Evolutionary conservation across 1,140 invertebrate species (phyloP), one percentile per base, ranked within the genome.

Genomic region (Scaptomyza pallida): DNA sequence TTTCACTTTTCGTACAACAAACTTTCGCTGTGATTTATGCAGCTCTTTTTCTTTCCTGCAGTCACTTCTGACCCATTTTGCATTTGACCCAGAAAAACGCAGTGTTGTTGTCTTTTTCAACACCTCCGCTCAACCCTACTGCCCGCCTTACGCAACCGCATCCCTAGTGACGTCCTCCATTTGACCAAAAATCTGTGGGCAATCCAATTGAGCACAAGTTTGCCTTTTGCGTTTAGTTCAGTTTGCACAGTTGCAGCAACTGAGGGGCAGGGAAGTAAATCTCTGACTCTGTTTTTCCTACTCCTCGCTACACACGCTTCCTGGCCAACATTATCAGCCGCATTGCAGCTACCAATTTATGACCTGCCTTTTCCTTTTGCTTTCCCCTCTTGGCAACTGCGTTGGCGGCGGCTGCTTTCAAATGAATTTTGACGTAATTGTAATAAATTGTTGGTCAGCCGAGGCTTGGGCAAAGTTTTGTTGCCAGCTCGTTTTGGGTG

Each of bases 391-490:
- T 19, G 26, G 33, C 69, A 55, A 57, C 63, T 68, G 64, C 57
- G 60, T 45, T 52, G 72, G 50, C 68, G 72, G 50, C 68, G 64
- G 69, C 72, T 76, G 69, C 72, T 76, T 78, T 74, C 71, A 81
- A 88, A 88, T 82, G 82, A 75, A 76, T 88, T 88, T 81, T 88
- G 82, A 88, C 82, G 82, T 88, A 80, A 82, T 88, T 88, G 82
- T 88, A 88, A 88, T 88, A 88, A 88, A 88, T 88, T 88, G 75
- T 75, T 65, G 78, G 82, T 88, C 82, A 82, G 75, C 69, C 75
- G 64, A 30, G 64, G 61, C 72, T 44, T 52, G 52, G 40, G 33
- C 37, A 47, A 65, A 60, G 35, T 72, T 72, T n/a, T 52, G 47
- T 45, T 65, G 61, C 37, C 68, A 64, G 52, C 52, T 48, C 61